Evolutionary conservation across 2,113 vertebrate genomes (phyloP).

Genomic region (Furnarius figulus): DNA sequence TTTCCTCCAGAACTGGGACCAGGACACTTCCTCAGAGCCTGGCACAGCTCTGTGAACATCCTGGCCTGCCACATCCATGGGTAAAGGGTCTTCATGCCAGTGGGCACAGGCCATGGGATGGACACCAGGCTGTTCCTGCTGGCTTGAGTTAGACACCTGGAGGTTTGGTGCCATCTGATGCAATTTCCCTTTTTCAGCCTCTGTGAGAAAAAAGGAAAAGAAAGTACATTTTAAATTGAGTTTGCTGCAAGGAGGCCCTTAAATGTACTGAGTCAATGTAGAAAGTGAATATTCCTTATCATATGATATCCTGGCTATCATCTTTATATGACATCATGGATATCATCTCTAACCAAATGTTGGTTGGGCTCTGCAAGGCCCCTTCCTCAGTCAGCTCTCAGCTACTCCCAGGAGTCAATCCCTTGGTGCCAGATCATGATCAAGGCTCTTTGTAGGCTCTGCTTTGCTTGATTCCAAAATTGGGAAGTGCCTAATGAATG

Average conservation of each 20-base stretch:
- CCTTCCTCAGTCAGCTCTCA: background rate
- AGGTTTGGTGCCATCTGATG: background rate
- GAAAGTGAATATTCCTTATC: background rate
- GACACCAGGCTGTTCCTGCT: background rate
- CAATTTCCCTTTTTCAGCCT: background rate
- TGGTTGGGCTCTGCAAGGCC: background rate
- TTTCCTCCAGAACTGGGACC: background rate
- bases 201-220: background rate
- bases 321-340: background rate
- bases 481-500: background rate
- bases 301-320: background rate
- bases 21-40: background rate
- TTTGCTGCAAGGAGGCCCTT: background rate
- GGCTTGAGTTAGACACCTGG: background rate
- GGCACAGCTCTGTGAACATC: background rate
- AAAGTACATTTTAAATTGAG: background rate
- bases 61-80: background rate
- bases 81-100: background rate
- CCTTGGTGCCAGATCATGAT: accelerated
- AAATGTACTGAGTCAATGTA: background rate
- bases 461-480: background rate
- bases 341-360: background rate
- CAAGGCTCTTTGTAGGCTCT: background rate
- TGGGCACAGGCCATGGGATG: accelerated
- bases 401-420: background rate